Evolutionary conservation across 2,888 invertebrate genomes (phyloP), one percentile per base, ranked within the genome.

Genomic region (Macropis europaea): DNA sequence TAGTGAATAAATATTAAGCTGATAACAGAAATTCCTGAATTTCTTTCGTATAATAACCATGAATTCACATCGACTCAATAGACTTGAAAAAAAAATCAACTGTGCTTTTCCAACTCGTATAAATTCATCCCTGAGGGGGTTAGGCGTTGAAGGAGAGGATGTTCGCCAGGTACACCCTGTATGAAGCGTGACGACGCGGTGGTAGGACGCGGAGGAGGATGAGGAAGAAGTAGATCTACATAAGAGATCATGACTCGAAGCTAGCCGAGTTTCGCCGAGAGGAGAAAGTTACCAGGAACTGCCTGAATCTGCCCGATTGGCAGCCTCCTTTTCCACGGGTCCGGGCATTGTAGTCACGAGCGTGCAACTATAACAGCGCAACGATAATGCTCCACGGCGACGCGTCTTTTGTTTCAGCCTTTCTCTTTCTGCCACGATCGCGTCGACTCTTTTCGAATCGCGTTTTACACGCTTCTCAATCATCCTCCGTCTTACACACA

Each of bases 281-380:
- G 82, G 87, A 86, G 87, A 87, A 87, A 87, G 87, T 87, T 86
- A 82, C 71, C 84, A 82, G 84, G 82, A 84, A 84, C 85, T 81
- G 84, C 67, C 76, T 81, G 81, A 83, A 84, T 84, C 84, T 85
- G 84, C 83, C 77, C 83, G 81, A 84, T 85, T 83, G 83, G 79
- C 83, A 80, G 81, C 73, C 70, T 73, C 73, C 74, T 81, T 83
- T 82, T 80, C 78, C 61, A 75, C 59, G 72, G 72, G 71, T 42
- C 76, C 66, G 66, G 62, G 77, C 80, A 85, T 84, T 85, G 83
- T 84, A 83, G 83, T 86, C 85, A 84, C 82, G 82, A 84, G 64
- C 72, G 60, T 69, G 81, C 79, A 80, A 81, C 76, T 67, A 73
- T 70, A 66, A 62, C 73, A 69, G 76, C 76, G n/a, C 76, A 17